Evolutionary conservation across 2,113 vertebrate species (phyloP).

Genomic region (Eudyptes chrysolophus): DNA sequence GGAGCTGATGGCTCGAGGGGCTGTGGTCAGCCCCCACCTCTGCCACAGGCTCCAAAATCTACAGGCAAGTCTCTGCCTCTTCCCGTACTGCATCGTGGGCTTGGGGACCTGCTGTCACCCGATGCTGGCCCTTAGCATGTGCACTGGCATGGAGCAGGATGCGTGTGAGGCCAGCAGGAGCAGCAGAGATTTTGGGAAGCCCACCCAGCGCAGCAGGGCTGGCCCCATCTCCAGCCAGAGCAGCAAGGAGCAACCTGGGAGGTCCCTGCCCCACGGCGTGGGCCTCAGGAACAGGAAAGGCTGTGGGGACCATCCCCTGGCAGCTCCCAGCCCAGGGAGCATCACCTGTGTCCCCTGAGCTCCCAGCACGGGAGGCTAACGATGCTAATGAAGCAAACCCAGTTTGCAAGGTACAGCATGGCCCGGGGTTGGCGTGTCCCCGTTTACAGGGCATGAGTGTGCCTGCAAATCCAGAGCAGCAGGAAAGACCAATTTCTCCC

Average conservation of each 20-base stretch:
- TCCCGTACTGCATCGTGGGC: accelerated
- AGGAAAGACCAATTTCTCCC: neutral
- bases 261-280: accelerated
- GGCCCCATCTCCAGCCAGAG: neutral
- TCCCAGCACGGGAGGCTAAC: accelerated
- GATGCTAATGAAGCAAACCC: neutral
- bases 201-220: neutral
- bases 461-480: neutral
- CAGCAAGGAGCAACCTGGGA: neutral
- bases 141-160: accelerated
- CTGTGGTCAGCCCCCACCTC: neutral
- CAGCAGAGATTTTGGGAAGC: neutral
- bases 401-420: neutral
- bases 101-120: neutral
- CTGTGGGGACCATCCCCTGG: neutral
- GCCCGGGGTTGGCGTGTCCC: neutral
- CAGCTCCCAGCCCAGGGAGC: neutral
- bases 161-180: neutral
- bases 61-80: neutral
- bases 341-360: neutral
- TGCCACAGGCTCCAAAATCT: neutral
- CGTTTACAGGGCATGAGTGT: accelerated
- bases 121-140: accelerated
- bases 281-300: neutral
- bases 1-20: neutral